Evolutionary conservation across 2,113 vertebrate species (phyloP), one percentile per base, ranked within the genome.

Genomic region (Phasianus colchicus): DNA sequence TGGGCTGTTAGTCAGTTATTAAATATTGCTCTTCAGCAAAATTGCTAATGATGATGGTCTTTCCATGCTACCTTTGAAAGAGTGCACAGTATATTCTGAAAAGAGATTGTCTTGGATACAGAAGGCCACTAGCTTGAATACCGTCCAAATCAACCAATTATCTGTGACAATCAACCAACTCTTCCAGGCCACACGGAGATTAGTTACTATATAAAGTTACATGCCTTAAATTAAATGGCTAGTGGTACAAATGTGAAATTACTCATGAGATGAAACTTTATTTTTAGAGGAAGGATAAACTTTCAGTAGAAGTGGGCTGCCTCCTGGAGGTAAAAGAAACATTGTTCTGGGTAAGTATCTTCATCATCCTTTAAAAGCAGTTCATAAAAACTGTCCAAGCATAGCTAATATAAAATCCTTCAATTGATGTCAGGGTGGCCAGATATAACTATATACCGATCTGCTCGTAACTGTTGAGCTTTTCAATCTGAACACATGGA

Each of bases 101-200:
- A 81, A 90, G 76, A 92, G 47, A 96, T 95, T 92, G 70, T 83
- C 80, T 90, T 72, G 57, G 65, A 78, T 81, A 82, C 64, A 61
- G 73, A 92, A 78, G 90, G 83, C 88, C 86, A 86, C 61, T 63
- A 60, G 34, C 77, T 92, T 94, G 90, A 95, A 93, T 65, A 65
- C 70, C 90, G 73, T 92, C 95, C 93, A 95, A 94, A 93, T 93
- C 92, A 92, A 86, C 76, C 65, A 90, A 90, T 96, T 96, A 94
- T 57, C 76, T 92, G 73, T 93, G 88, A 90, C 88, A 95, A 83
- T 94, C 88, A 93, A 72, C 70, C 47, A 69, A 57, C 88, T 81
- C 86, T 94, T 83, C 90, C 65, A 72, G 95, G 57, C 57, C 73
- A 93, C 83, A 69, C 43, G 40, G 77, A 96, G 43, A 94, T 88